Evolutionary conservation across 2,888 invertebrate species (phyloP).

Genomic region (Cantharis flavilabris): DNA sequence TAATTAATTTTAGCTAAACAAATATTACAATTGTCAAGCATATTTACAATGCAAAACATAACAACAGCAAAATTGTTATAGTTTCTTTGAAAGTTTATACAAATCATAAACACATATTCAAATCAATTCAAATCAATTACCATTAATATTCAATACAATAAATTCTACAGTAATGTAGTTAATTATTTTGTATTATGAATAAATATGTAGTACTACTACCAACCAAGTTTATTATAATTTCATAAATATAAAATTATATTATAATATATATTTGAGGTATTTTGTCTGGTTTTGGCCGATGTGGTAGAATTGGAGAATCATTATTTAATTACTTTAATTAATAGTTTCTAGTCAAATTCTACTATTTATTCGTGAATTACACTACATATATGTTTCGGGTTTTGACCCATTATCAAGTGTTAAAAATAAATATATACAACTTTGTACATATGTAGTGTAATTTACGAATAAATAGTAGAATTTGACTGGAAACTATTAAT

Average conservation of each 20-base stretch:
- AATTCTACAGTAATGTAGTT: not conserved
- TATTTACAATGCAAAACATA: not conserved
- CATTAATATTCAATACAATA: not conserved
- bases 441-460: no score
- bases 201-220: not conserved
- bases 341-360: no score
- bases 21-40: not conserved
- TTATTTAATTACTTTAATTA: no score
- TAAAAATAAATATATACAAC: no score
- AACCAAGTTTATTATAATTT: not conserved
- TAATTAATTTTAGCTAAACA: not conserved
- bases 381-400: no score
- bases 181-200: not conserved
- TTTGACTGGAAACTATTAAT: no score
- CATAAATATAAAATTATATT: not conserved
- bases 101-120: not conserved
- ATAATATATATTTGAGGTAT: no score
- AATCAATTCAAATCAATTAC: not conserved
- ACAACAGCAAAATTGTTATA: not conserved
- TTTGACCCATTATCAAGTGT: no score
- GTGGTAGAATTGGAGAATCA: no score
- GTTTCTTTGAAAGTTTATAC: not conserved
- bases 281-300: no score
- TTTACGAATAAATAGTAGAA: no score
- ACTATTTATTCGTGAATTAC: no score